phyloP scores from a whole-genome alignment of 2,113 vertebrate genomes.

The Sebastes schlegelii region DNA sequence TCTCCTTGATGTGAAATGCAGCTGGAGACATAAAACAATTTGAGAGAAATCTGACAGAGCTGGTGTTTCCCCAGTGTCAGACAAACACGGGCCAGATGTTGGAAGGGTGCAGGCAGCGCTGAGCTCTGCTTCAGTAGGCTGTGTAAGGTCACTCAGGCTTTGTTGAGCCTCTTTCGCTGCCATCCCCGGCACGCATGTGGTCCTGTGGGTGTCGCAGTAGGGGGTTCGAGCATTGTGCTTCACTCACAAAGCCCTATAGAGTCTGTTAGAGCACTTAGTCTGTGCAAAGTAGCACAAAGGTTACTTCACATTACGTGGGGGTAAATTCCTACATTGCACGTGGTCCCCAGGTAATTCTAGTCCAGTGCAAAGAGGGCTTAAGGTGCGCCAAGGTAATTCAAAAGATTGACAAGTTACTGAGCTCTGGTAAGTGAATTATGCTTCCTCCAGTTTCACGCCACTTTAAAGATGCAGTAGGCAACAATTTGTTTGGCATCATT shows the following conservation, averaged over 20 bases:
- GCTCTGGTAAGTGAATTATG: slow-evolving; percentile 31
- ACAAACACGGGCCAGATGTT: slow-evolving; percentile 44
- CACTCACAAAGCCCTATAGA: not conserved
- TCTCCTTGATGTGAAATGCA: slow-evolving; percentile 59
- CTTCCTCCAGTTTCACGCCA: slow-evolving; percentile 28
- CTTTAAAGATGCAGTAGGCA: not conserved
- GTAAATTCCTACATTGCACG: slow-evolving; percentile 20
- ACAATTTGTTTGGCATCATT: too few relatives aligned
- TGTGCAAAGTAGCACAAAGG: slow-evolving; percentile 44
- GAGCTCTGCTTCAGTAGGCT: not conserved
- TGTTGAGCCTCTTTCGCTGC: slow-evolving; percentile 15
- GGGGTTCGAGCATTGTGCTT: slow-evolving; percentile 17
- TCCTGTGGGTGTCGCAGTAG: slow-evolving; percentile 8
- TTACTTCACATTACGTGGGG: slow-evolving; percentile 21
- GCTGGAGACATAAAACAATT: slow-evolving; percentile 57
- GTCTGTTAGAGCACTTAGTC: slow-evolving; percentile 12
- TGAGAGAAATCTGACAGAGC: slow-evolving; percentile 16
- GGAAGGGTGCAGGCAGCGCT: not conserved
- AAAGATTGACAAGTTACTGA: slow-evolving; percentile 37
- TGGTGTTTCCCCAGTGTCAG: slow-evolving; percentile 32
- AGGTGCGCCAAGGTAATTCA: slow-evolving; percentile 34
- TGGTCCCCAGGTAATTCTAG: slow-evolving; percentile 49
- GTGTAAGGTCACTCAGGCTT: slow-evolving; percentile 13
- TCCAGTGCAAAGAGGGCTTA: slow-evolving; percentile 33
- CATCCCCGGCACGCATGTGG: not conserved